Evolutionary conservation across 2,888 invertebrate genomes (phyloP), one percentile per base, ranked within the genome.

Genomic region (Abrostola tripartita): DNA sequence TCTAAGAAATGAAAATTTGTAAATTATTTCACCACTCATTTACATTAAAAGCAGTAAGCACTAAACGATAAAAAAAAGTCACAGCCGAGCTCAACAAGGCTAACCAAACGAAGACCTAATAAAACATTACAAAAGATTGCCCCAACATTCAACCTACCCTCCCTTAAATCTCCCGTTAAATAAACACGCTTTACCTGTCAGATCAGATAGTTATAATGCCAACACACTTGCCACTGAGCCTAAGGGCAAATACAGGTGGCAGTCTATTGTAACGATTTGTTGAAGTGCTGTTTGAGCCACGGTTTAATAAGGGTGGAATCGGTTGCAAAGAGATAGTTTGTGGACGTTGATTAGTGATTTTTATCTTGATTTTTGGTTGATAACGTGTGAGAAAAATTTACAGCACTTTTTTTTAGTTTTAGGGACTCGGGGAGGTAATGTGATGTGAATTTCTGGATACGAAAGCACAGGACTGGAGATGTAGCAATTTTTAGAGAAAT

Each of bases 161-260:
- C 67, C 61, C 53, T 38, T 42, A 63, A 42, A 60, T 56, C 51
- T 51, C 68, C 55, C 56, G 9, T 35, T 60, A 57, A 57, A 56
- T 11, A 71, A 72, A 73, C 61, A 63, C n/a, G 51, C 37, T 54
- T 79, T 84, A 85, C 86, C 86, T 86, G 87, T 82, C 79, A 75
- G 61, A 68, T 73, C 66, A 65, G 65, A 71, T 62, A 65, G 63
- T 52, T 64, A 68, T 64, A 68, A 76, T 65, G 65, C 66, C 60
- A 49, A 59, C 65, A 72, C 85, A 90, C 88, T 88, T 87, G 90
- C 81, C 44, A 57, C 76, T 87, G 78, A 92, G 90, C 91, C 83
- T 62, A 55, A 81, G 83, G 90, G 91, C 81, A 92, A 92, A 92
- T 82, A 92, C 92, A 92, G 92, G 93, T 92, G 92, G 76, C 74